Percentiles rank a stretch among this genome's conserved stretches.
Conservation (phyloP, 2,113 vertebrate species). For the Macquaria ambigua region DNA sequence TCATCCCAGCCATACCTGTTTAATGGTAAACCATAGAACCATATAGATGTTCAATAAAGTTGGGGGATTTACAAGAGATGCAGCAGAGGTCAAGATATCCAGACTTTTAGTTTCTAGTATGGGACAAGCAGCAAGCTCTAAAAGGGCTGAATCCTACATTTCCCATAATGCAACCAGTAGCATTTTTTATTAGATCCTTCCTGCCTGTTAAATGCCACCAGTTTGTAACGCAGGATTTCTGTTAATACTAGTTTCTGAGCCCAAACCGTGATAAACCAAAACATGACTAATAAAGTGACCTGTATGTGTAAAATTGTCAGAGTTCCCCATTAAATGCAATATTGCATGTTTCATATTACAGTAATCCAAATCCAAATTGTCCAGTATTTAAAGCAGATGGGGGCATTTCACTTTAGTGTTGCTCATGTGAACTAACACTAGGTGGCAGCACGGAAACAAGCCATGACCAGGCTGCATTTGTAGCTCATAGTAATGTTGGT, state of each 20-base stretch:
- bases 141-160: background rate
- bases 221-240: background rate
- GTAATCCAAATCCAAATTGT: background rate
- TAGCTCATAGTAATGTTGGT: background rate
- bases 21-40: background rate
- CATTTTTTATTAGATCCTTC: background rate
- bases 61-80: background rate
- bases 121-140: background rate
- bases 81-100: background rate
- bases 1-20: background rate
- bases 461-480: background rate
- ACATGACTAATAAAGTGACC: background rate
- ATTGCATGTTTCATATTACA: background rate
- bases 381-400: background rate
- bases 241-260: background rate
- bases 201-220: background rate
- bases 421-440: conserved; percentile 27
- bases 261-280: background rate
- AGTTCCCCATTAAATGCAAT: background rate
- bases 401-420: background rate
- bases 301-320: background rate
- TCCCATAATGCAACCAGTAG: background rate
- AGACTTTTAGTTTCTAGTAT: background rate
- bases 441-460: conserved; percentile 60
- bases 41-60: too few species aligned